Evolutionary conservation across 2,888 invertebrate genomes (phyloP).

Genomic region (Opisthograptis luteolata): DNA sequence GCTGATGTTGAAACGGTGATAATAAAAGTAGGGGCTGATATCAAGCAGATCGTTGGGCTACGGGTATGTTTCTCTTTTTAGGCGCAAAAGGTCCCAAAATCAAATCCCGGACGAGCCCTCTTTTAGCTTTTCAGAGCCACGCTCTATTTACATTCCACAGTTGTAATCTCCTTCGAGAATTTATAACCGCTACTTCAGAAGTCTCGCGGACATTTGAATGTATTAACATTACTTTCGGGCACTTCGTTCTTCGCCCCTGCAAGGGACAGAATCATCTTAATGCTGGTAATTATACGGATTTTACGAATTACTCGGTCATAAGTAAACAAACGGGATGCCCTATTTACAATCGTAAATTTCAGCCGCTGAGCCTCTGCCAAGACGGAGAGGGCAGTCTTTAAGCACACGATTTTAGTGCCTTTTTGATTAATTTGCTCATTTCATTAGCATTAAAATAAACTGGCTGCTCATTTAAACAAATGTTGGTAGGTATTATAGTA

Average conservation of each 20-base stretch:
- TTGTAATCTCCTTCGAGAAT: constrained; percentile 67
- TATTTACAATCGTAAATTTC: constrained; percentile 82
- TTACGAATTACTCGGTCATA: constrained; percentile 82
- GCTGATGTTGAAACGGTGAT: not conserved
- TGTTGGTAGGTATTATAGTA: too few species aligned
- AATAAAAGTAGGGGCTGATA: not conserved
- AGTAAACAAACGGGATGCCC: constrained; percentile 80
- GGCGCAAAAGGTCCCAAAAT: constrained; percentile 82
- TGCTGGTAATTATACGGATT: constrained; percentile 84
- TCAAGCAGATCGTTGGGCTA: constrained; percentile 76
- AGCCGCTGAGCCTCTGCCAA: constrained; percentile 26
- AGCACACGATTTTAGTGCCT: constrained; percentile 22
- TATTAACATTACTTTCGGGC: constrained; percentile 77
- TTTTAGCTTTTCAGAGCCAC: constrained; percentile 42
- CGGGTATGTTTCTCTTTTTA: constrained; percentile 82
- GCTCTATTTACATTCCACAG: constrained; percentile 58
- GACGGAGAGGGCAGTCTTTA: constrained; percentile 12
- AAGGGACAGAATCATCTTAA: constrained; percentile 80
- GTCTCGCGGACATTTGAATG: constrained; percentile 78
- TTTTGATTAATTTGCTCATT: constrained; percentile 28
- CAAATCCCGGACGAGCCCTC: constrained; percentile 81
- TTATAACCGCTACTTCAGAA: constrained; percentile 74
- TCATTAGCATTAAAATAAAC: constrained; percentile 23
- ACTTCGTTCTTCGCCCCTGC: constrained; percentile 47
- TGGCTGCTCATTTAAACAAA: not conserved